Base-by-base conservation (phyloP, 2,888 invertebrate genomes). In the Thelaira solivaga region DNA sequence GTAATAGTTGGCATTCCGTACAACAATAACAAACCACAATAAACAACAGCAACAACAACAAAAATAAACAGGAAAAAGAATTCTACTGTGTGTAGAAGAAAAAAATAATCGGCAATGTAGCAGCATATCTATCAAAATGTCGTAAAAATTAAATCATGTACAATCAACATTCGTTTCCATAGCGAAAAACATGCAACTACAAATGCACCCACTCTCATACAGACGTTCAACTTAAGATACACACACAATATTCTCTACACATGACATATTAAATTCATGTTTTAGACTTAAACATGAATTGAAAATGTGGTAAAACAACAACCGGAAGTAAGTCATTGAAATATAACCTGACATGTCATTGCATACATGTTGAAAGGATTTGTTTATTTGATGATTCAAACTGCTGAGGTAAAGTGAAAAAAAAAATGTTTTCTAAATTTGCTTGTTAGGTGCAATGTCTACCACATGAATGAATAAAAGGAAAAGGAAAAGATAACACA, bases 101-200 rank as follows among this genome's bases (percentile, higher is more conserved):
- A 59, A 59, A 29, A 36, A 55, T 55, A 59, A 36, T 18, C 57
- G 55, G 67, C 34, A 72, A 77, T 77, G 72, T 77, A 34, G 72
- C n/a, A n/a, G n/a, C 67, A 72, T 72, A 77, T 77, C 76, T 68
- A 77, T 77, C 76, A 72, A 77, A 77, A 55, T 72, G 76, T 72
- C 76, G 76, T 77, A 77, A 77, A 72, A 77, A 67, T 68, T 47
- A 72, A 77, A 77, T 72, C 67, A 72, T 72, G 55, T 71, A 72
- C 76, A 72, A 72, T 72, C 41, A 69, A 43, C 57, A 69, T 64
- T 69, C 53, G 45, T 64, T 72, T 45, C 43, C 29, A 55, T 45
- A 55, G 29, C 62, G 2, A 47, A 53, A 55, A 20, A 64, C 55
- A 22, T 36, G n/a, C 2, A 2, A 36, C 10, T 3, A n/a, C 13